A percentile compares a stretch with the other conserved stretches of the same genome.
These are phyloP conservation scores for Pollenia angustigena DNA, from an alignment of 2,888 invertebrate genomes.

Conservation along the genomic window DNA sequence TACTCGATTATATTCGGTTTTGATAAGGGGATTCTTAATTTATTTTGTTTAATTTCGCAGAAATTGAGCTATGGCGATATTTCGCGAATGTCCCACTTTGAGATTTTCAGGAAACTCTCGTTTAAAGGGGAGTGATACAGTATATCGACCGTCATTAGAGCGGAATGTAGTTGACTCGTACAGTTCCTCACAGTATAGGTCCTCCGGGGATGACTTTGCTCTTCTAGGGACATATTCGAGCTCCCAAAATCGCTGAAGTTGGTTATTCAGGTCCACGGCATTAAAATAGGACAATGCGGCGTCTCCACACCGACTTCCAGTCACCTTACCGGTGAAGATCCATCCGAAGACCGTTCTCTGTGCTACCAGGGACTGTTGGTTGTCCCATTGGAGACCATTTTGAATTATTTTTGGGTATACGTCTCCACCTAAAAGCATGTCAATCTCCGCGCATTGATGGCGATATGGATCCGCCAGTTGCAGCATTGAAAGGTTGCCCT, in stretches of 20 bases:
- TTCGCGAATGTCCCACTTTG: not conserved
- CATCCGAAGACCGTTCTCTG: slow-evolving; percentile 40
- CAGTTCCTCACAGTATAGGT: slow-evolving; percentile 15
- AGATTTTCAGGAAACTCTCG: not conserved
- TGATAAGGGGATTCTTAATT: not conserved
- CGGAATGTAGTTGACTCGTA: slow-evolving; percentile 13
- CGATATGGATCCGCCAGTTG: slow-evolving; percentile 1
- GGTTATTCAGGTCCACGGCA: not conserved
- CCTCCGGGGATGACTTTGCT: not conserved
- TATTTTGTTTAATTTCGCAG: not conserved
- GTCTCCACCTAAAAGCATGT: not conserved
- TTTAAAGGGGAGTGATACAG: slow-evolving; percentile 26
- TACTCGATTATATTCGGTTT: not conserved
- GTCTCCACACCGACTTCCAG: not conserved
- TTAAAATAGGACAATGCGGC: not conserved
- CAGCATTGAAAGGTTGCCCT: not conserved
- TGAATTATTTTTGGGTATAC: not conserved
- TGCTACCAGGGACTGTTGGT: not conserved
- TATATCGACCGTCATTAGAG: not conserved
- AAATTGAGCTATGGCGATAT: not conserved
- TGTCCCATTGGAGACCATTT: not conserved
- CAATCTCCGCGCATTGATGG: not conserved
- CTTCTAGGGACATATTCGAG: not conserved
- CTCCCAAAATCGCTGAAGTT: not conserved
- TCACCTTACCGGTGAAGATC: slow-evolving; percentile 4